Conservation (phyloP, 2,888 invertebrate species). For the Acronicta psi region DNA sequence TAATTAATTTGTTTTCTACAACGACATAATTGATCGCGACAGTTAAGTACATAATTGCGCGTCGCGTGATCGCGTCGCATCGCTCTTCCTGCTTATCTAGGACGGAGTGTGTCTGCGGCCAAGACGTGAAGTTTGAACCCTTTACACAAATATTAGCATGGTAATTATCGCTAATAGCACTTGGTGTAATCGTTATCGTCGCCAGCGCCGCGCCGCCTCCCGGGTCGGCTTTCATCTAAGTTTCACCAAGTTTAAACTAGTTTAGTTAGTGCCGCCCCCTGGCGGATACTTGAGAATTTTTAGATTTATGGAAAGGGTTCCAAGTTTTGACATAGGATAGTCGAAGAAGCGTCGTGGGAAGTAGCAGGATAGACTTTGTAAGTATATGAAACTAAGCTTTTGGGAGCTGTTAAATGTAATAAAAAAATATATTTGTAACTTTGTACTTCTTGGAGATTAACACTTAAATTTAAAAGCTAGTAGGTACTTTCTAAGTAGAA, state of each 20-base stretch:
- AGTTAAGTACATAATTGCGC: background rate
- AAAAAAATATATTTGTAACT: too few relatives aligned
- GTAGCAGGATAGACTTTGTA: background rate
- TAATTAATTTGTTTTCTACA: background rate
- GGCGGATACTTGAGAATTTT: slow-evolving; percentile 48
- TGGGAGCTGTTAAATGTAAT: too few relatives aligned
- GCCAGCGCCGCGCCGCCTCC: slow-evolving; percentile 5
- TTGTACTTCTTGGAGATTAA: too few relatives aligned
- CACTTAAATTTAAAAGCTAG: too few relatives aligned
- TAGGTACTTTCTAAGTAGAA: too few relatives aligned
- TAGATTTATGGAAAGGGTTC: slow-evolving; percentile 49
- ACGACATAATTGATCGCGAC: background rate
- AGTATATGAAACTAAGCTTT: background rate
- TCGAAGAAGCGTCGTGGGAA: slow-evolving; percentile 9
- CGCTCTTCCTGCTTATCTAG: background rate
- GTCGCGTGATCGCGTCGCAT: background rate
- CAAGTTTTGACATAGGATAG: slow-evolving; percentile 14
- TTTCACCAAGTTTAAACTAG: slow-evolving; percentile 59
- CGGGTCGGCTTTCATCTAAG: slow-evolving; percentile 52
- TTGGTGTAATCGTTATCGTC: slow-evolving; percentile 26
- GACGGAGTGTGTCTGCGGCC: background rate
- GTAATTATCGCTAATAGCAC: slow-evolving; percentile 37
- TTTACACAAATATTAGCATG: slow-evolving; percentile 36
- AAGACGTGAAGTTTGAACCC: slow-evolving; percentile 8
- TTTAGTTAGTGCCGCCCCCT: slow-evolving; percentile 52